Percentiles rank a stretch among this genome's conserved stretches.
These are phyloP conservation scores for Eledona agricola DNA, from an alignment of 2,888 invertebrate species.

Conservation along the genomic window DNA sequence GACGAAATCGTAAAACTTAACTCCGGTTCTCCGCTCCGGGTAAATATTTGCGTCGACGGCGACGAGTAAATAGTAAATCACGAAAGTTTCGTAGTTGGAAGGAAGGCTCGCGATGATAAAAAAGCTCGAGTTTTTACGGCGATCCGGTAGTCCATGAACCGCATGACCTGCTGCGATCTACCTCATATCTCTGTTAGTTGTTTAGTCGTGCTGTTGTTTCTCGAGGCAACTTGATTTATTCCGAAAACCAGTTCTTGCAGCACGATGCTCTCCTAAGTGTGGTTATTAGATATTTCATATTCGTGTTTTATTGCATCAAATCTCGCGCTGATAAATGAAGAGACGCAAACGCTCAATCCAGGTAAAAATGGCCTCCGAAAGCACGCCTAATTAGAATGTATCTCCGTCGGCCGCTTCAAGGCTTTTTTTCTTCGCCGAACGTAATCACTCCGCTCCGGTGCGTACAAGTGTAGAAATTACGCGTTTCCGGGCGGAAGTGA, in stretches of 20 bases:
- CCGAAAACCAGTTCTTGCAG: constrained; percentile 57
- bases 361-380: background rate
- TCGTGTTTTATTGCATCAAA: constrained; percentile 52
- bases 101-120: constrained; percentile 35
- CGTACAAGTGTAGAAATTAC: constrained; percentile 32
- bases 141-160: constrained; percentile 62
- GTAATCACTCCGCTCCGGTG: constrained; percentile 15
- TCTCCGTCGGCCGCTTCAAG: background rate
- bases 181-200: constrained; percentile 52
- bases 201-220: constrained; percentile 59
- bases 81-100: constrained; percentile 28
- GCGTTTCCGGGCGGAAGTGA: constrained; percentile 35
- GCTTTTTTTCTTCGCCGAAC: constrained; percentile 10
- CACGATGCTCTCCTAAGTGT: constrained; percentile 47
- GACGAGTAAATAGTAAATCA: constrained; percentile 28
- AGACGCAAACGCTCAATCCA: constrained; percentile 4
- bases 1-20: constrained; percentile 3
- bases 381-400: background rate
- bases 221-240: constrained; percentile 58
- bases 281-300: constrained; percentile 57
- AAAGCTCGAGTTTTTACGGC: constrained; percentile 50
- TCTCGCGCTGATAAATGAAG: constrained; percentile 35
- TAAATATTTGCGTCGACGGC: constrained; percentile 10
- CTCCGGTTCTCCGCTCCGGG: constrained; percentile 1
- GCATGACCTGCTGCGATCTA: constrained; percentile 60